These are phyloP conservation scores for Gonioctena quinquepunctata DNA, from an alignment of 1,140 invertebrate genomes.

Conservation along the genomic window DNA sequence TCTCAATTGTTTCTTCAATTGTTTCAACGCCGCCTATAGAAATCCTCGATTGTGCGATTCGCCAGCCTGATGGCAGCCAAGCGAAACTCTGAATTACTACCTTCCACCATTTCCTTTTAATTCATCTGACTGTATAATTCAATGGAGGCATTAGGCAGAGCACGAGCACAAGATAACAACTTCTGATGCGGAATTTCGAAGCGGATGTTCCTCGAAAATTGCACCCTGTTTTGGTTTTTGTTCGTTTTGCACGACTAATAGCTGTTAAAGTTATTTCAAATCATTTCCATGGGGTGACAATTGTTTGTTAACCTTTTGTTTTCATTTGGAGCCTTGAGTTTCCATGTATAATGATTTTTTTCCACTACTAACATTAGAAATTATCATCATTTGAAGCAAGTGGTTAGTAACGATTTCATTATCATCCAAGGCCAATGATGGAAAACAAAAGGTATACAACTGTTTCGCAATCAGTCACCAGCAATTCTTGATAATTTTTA, in stretches of 20 bases:
- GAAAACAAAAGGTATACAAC: too few relatives aligned
- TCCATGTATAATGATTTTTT: too few relatives aligned
- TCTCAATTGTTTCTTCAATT: conserved; percentile 31
- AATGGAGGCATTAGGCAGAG: conserved; percentile 21
- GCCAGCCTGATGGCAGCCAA: conserved; percentile 26
- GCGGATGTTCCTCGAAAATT: conserved; percentile 5
- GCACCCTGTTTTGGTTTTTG: conserved; percentile 6
- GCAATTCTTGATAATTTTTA: too few relatives aligned
- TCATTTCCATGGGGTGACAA: too few relatives aligned
- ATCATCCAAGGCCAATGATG: too few relatives aligned
- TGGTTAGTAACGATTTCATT: too few relatives aligned
- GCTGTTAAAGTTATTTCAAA: not conserved
- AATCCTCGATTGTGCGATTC: conserved; percentile 34
- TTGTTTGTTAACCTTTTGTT: too few relatives aligned
- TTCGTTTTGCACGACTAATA: not conserved
- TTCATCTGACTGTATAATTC: conserved; percentile 31
- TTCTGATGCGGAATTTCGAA: conserved; percentile 18
- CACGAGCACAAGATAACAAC: conserved; percentile 3
- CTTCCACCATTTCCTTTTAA: conserved; percentile 26
- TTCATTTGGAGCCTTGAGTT: too few relatives aligned
- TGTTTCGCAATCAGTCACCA: too few relatives aligned
- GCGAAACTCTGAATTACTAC: conserved; percentile 29
- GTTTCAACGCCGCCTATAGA: conserved; percentile 31
- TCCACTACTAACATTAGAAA: too few relatives aligned
- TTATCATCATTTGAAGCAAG: too few relatives aligned